phyloP scores from a whole-genome alignment of 2,797 vertebrate species.

The Esox masquinongy region DNA sequence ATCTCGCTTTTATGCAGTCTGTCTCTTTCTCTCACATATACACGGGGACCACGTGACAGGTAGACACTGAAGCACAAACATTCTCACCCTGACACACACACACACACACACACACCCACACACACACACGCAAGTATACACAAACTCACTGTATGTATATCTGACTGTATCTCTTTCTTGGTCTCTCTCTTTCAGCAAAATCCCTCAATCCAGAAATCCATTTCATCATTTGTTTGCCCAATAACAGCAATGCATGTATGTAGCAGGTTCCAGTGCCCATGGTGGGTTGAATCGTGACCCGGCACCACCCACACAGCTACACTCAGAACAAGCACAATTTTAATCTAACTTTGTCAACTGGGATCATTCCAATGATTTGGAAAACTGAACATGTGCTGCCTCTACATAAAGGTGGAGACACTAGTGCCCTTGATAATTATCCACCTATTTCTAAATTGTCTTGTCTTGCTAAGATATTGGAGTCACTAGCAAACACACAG shows the following conservation, averaged over 20 bases:
- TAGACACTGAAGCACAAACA: background rate
- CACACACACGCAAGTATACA: no score
- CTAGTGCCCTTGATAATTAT: no score
- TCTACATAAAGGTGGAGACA: no score
- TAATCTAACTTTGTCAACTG: no score
- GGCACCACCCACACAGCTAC: background rate
- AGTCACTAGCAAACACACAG: no score
- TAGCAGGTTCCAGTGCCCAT: background rate
- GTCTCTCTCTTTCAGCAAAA: background rate
- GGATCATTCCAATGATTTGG: no score
- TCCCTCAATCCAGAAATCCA: background rate
- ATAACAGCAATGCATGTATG: background rate
- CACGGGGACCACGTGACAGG: background rate
- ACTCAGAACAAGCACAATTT: background rate
- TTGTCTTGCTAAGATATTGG: no score
- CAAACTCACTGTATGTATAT: background rate
- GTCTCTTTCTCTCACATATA: background rate
- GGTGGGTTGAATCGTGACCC: background rate
- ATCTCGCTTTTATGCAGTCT: conserved; percentile 29
- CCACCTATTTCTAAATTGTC: no score
- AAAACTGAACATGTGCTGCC: no score
- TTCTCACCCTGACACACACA: background rate
- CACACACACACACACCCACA: background rate
- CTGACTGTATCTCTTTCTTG: background rate
- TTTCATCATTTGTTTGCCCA: background rate